Conservation (phyloP, 1,140 invertebrate genomes). For the Euglossa dilemma region DNA sequence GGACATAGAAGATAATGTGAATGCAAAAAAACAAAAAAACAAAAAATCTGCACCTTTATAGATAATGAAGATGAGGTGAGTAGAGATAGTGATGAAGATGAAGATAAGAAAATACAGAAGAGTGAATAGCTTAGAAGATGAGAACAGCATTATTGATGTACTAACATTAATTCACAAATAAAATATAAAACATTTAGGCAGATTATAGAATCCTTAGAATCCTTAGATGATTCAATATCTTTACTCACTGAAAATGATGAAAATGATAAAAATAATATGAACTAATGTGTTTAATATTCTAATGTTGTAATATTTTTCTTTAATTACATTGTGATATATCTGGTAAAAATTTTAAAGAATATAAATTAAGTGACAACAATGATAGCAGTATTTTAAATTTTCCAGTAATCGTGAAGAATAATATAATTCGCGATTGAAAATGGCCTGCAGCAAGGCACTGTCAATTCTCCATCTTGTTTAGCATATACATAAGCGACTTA, state of each 20-base stretch:
- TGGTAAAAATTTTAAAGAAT: slow-evolving; percentile 26
- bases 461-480: slow-evolving; percentile 72
- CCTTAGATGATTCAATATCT: slow-evolving; percentile 69
- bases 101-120: slow-evolving; percentile 74
- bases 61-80: slow-evolving; percentile 80
- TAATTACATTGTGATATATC: slow-evolving; percentile 72
- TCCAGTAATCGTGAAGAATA: slow-evolving; percentile 38
- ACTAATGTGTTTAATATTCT: no score
- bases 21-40: slow-evolving; percentile 65
- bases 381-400: slow-evolving; percentile 60
- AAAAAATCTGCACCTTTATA: slow-evolving; percentile 66
- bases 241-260: slow-evolving; percentile 59
- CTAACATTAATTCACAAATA: slow-evolving; percentile 12
- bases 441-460: no score
- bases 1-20: slow-evolving; percentile 69
- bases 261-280: slow-evolving; percentile 30
- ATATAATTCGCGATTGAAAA: no score
- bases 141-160: slow-evolving; percentile 66
- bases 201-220: slow-evolving; percentile 76
- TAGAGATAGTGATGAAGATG: slow-evolving; percentile 72
- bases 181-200: slow-evolving; percentile 69
- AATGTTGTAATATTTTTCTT: slow-evolving; percentile 6
- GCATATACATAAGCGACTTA: slow-evolving; percentile 73
- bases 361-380: slow-evolving; percentile 67
- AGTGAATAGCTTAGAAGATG: slow-evolving; percentile 73